Conservation (phyloP, 2,113 vertebrate genomes). For the Rhodinocichla rosea region DNA sequence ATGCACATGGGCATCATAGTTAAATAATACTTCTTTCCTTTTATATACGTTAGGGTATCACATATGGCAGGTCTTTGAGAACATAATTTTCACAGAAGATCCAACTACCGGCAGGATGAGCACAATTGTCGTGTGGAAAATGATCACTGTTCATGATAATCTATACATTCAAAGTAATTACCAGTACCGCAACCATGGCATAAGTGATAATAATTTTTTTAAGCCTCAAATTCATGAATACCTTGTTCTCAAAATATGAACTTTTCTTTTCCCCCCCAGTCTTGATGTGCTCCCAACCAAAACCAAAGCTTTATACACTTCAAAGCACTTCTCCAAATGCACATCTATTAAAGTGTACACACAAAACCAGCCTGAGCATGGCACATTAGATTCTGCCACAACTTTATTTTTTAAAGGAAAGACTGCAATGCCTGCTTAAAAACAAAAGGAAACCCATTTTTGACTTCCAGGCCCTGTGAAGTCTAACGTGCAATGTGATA, state of each 20-base stretch:
- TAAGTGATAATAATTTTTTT: neutral
- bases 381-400: neutral
- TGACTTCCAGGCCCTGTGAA: neutral
- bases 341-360: neutral
- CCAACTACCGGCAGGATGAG: neutral
- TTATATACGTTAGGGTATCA: neutral
- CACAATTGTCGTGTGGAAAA: neutral
- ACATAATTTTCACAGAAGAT: neutral
- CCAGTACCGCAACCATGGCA: fast-evolving
- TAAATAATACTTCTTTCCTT: neutral
- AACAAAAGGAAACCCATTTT: neutral
- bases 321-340: neutral
- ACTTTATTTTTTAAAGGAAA: neutral
- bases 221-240: neutral
- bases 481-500: neutral
- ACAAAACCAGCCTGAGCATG: neutral
- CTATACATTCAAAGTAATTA: neutral
- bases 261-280: neutral
- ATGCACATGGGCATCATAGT: fast-evolving
- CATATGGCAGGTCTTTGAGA: neutral
- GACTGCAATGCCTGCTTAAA: neutral
- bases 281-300: neutral
- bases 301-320: neutral
- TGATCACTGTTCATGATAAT: neutral
- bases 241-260: neutral